Evolutionary conservation across 2,888 invertebrate genomes (phyloP).

Genomic region (Tineola bisselliella): DNA sequence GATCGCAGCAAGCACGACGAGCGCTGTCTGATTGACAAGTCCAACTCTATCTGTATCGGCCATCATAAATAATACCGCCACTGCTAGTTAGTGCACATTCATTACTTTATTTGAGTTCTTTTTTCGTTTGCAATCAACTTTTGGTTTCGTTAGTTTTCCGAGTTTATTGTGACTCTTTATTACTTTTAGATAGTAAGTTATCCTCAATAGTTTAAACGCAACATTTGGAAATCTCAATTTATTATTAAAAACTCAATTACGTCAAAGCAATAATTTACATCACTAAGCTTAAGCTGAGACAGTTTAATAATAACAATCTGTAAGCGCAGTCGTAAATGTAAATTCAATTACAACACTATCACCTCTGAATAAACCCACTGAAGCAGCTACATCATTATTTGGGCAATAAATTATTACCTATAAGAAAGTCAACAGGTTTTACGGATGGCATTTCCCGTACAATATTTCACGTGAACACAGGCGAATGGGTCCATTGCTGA

Average conservation of each 20-base stretch:
- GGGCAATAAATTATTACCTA: constrained; percentile 36
- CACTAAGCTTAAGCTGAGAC: neutral
- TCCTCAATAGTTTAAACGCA: too few species aligned
- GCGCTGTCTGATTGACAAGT: constrained; percentile 58
- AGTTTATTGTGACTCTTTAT: neutral
- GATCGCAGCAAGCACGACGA: constrained; percentile 29
- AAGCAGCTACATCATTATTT: constrained; percentile 5
- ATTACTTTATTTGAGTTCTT: constrained; percentile 21
- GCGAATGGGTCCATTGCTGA: constrained; percentile 29
- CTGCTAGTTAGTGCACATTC: constrained; percentile 62
- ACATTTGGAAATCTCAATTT: too few species aligned
- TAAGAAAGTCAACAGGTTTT: constrained; percentile 43
- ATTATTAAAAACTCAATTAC: neutral
- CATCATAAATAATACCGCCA: constrained; percentile 61
- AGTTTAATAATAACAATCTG: neutral
- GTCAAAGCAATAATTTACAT: neutral
- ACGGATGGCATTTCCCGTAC: constrained; percentile 34
- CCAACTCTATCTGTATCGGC: constrained; percentile 42
- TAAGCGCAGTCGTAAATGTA: constrained; percentile 19
- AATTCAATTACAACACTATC: constrained; percentile 28
- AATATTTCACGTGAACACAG: constrained; percentile 38
- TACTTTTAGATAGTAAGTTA: too few species aligned
- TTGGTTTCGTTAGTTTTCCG: neutral
- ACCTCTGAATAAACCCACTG: constrained; percentile 24
- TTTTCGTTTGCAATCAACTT: neutral